Conservation (phyloP, 2,113 vertebrate genomes). For the Saguinus imperator region DNA sequence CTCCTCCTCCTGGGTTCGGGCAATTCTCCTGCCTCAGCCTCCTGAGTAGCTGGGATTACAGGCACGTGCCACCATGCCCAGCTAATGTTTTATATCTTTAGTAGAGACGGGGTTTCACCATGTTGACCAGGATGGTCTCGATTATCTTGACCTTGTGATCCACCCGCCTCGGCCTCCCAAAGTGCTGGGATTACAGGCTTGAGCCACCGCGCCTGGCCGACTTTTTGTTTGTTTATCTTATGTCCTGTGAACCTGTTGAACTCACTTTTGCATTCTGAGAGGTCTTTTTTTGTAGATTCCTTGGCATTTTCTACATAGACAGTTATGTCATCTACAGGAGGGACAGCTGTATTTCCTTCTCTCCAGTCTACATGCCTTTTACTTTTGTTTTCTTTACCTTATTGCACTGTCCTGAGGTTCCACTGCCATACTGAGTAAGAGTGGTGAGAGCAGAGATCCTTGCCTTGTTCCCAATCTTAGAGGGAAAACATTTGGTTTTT, state of each 20-base stretch:
- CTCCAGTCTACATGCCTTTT: neutral
- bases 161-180: no score
- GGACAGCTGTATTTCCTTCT: neutral
- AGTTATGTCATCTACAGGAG: neutral
- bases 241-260: neutral
- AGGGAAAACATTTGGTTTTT: neutral
- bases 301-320: neutral
- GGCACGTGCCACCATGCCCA: no score
- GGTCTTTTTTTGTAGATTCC: neutral
- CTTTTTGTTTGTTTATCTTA: neutral
- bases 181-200: no score
- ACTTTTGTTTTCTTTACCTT: neutral
- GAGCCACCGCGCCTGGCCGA: no score
- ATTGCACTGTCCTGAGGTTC: neutral
- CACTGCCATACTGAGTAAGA: neutral
- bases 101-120: no score
- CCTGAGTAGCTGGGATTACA: no score
- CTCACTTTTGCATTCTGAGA: neutral
- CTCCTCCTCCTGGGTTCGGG: no score
- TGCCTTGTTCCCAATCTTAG: neutral
- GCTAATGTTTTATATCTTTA: no score
- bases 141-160: no score
- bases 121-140: no score
- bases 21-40: no score
- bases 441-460: neutral